Base-by-base conservation (phyloP, 2,888 invertebrate species). In the Nymphalis urticae region DNA sequence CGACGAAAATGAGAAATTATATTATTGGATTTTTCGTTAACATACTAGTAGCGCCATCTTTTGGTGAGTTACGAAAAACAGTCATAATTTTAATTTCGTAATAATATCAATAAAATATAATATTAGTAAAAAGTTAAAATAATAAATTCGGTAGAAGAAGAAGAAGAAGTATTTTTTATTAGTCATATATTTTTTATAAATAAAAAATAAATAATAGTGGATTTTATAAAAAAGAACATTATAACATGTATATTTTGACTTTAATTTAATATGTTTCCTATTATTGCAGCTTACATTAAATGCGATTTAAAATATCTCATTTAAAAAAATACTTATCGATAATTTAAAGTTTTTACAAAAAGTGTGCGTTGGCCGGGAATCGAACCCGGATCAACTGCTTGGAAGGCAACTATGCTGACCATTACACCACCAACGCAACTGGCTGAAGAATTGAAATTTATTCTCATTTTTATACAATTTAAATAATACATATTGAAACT, bases 321-420 rank as follows among this genome's bases (percentile, higher is more conserved):
- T 13, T 42, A 42, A 10, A 13, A 42, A 42, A 4, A 13, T 13
- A 42, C 13, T 2, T 42, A 42, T 42, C 42, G 13, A 42, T 13
- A 13, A 42, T 42, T 42, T 42, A 13, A 21, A 64, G 48, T 62
- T 63, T n/a, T 50, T 42, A n/a, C 65, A 82, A 88, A 89, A 88
- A 82, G 64, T 74, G 84, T 93, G 93, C 92, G 92, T 89, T 80
- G 93, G 93, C 93, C 93, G 93, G 91, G 93, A 93, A 93, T 93
- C 93, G 93, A 93, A 93, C 93, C 90, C 93, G 93, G 93, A 93
- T 93, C 93, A 93, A 93, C 92, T 93, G 93, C 93, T 93, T 93
- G 93, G 93, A 93, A 93, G 93, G 92, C 93, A 93, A 93, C 93
- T 93, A 93, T 93, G 93, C 93, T 93, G 91, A 93, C 93, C 93